Conservation (phyloP, 2,113 vertebrate species). For the Melanostigma gelatinosum region DNA sequence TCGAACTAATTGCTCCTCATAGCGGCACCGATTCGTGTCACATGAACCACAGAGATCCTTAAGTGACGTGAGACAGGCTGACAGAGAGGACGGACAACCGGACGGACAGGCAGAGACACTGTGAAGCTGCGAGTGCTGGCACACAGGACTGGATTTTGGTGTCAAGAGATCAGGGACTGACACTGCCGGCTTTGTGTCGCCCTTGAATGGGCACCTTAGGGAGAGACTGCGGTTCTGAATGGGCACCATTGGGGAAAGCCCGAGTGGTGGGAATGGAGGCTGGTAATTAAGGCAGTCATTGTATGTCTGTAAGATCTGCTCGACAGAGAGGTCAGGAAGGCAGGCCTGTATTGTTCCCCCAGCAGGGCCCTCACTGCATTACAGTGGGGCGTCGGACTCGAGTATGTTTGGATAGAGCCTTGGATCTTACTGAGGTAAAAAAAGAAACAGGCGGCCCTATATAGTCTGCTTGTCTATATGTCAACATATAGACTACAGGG, state of each 20-base stretch:
- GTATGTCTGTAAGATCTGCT: constrained; percentile 79
- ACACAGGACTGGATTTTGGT: constrained; percentile 61
- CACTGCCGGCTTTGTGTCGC: constrained; percentile 77
- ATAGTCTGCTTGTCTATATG: constrained; percentile 51
- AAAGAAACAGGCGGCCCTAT: constrained; percentile 35
- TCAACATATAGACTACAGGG: constrained; percentile 56
- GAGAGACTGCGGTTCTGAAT: constrained; percentile 77
- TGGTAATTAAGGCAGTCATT: constrained; percentile 84
- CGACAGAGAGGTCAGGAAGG: constrained; percentile 84
- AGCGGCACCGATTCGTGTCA: constrained; percentile 13
- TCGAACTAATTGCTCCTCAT: constrained; percentile 37
- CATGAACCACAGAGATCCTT: constrained; percentile 33
- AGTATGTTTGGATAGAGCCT: constrained; percentile 65
- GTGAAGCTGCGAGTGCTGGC: constrained; percentile 69
- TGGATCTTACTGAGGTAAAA: constrained; percentile 43
- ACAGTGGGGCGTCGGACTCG: constrained; percentile 60
- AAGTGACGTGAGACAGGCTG: constrained; percentile 29
- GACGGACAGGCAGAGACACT: constrained; percentile 55
- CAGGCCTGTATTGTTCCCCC: constrained; percentile 77
- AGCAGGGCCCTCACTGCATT: constrained; percentile 74
- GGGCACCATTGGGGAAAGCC: constrained; percentile 80
- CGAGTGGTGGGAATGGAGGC: constrained; percentile 79
- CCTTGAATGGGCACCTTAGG: constrained; percentile 79
- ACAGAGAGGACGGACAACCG: constrained; percentile 46
- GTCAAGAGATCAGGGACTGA: constrained; percentile 77